Percentiles rank a stretch among this genome's conserved stretches.
Conservation (phyloP, 2,113 vertebrate genomes). For the Mobula hypostoma region DNA sequence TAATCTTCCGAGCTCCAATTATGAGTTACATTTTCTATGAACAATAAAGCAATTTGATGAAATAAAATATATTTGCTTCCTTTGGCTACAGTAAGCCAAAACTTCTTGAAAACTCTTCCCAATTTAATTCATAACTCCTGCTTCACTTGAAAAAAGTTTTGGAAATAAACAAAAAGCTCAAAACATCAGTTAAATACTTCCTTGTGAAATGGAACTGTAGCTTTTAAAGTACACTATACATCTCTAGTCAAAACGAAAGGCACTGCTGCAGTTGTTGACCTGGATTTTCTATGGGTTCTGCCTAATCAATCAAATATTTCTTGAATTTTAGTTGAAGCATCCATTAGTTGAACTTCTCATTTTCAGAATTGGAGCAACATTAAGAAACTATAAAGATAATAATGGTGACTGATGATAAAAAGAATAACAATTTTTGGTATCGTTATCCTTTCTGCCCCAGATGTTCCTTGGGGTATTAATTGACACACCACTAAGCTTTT, state of each 20-base stretch:
- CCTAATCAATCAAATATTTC: background rate
- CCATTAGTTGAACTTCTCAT: background rate
- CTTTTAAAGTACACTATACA: background rate
- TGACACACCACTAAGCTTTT: background rate
- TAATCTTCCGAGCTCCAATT: background rate
- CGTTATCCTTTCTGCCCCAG: no score
- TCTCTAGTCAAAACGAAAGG: background rate
- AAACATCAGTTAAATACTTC: no score
- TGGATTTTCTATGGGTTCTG: background rate
- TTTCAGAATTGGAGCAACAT: background rate
- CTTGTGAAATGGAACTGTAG: no score
- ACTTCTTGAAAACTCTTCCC: background rate
- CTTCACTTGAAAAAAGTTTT: background rate
- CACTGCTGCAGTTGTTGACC: background rate
- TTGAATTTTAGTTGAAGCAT: background rate
- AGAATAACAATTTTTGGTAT: no score
- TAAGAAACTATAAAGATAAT: background rate
- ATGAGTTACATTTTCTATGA: background rate
- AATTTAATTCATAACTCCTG: background rate
- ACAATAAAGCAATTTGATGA: background rate
- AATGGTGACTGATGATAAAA: background rate
- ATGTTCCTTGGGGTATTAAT: background rate
- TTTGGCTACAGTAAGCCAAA: background rate
- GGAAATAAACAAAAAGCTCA: background rate
- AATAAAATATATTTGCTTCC: background rate